These are phyloP conservation scores for Drosophila bipectinata DNA, from an alignment of 1,140 invertebrate species.

Conservation along the genomic window DNA sequence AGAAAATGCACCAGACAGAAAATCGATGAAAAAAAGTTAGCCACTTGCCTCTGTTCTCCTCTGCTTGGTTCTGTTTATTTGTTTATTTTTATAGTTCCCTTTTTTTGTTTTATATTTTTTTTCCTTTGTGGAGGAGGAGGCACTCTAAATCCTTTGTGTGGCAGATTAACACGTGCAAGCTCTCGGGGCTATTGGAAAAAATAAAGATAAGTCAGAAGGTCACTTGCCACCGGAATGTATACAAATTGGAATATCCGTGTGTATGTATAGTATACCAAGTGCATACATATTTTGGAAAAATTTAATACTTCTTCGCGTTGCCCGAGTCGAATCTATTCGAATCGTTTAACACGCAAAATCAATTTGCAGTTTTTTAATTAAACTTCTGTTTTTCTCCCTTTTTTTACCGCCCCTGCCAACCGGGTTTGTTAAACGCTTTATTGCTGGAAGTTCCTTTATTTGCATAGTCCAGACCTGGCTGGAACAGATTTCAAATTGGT, in stretches of 20 bases:
- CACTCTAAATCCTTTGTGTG: constrained; percentile 72
- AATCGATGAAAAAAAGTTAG: constrained; percentile 64
- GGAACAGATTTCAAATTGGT: background rate
- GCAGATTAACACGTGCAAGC: constrained; percentile 75
- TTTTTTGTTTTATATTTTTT: constrained; percentile 30
- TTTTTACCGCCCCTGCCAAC: constrained; percentile 7
- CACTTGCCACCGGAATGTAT: constrained; percentile 39
- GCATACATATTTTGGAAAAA: constrained; percentile 4
- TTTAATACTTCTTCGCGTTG: background rate
- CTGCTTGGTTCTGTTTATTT: constrained; percentile 28
- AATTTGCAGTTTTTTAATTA: constrained; percentile 69
- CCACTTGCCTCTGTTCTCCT: constrained; percentile 29
- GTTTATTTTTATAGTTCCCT: constrained; percentile 40
- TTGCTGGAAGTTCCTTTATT: constrained; percentile 18
- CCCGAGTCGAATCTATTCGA: background rate
- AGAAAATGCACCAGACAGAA: constrained; percentile 76
- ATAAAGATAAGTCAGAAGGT: constrained; percentile 55
- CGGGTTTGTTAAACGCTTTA: constrained; percentile 17
- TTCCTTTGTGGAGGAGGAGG: constrained; percentile 32
- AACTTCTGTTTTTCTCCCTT: constrained; percentile 21
- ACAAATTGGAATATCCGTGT: constrained; percentile 13
- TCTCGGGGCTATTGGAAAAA: constrained; percentile 32
- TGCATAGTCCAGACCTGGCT: constrained; percentile 15
- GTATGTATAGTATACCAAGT: background rate
- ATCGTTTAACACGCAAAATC: constrained; percentile 44